phyloP scores from a whole-genome alignment of 2,797 vertebrate species.

The Halcyon smyrnensis region DNA sequence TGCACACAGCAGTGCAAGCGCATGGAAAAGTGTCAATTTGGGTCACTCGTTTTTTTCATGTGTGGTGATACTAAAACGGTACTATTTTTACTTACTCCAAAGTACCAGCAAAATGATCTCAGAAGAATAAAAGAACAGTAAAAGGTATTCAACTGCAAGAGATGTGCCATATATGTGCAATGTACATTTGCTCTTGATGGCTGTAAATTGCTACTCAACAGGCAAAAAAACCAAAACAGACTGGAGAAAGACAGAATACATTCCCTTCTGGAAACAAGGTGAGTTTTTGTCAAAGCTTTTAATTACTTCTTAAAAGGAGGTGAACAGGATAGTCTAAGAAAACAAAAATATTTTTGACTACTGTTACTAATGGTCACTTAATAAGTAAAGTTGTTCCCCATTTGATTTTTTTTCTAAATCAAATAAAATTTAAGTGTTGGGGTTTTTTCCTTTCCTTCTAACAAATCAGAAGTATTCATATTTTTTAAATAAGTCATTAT shows the following conservation, averaged over 20 bases:
- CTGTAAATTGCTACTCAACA: background rate
- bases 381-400: background rate
- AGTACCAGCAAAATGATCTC: background rate
- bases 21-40: background rate
- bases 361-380: background rate
- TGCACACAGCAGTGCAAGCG: background rate
- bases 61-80: background rate
- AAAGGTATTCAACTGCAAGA: background rate
- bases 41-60: background rate
- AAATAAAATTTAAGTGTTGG: background rate
- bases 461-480: background rate
- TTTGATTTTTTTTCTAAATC: background rate
- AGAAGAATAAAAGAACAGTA: background rate
- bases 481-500: background rate
- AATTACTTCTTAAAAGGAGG: background rate
- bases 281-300: background rate
- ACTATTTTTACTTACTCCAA: constrained; percentile 5
- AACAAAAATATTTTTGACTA: background rate
- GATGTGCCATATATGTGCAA: background rate
- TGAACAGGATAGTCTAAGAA: background rate
- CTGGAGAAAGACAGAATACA: background rate
- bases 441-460: background rate
- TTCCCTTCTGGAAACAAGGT: background rate
- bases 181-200: background rate
- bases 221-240: background rate